phyloP scores from a whole-genome alignment of 2,888 invertebrate genomes.

The Tetragnatha montana region DNA sequence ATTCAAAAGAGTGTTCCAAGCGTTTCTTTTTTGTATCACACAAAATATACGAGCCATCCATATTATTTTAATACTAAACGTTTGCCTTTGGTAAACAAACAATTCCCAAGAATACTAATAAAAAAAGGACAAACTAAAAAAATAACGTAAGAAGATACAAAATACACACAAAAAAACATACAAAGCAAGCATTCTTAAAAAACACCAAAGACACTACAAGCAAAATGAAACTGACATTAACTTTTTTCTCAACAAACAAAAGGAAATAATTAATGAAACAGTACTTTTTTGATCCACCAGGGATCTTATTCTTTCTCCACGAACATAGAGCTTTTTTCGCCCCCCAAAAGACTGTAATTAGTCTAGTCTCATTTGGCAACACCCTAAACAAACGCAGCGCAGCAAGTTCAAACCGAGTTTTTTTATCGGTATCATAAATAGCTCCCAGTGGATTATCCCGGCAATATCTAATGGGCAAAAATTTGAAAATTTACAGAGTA shows the following conservation, averaged over 20 bases:
- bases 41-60: too few species aligned
- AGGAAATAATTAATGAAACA: constrained; percentile 64
- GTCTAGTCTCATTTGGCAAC: constrained; percentile 51
- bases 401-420: constrained; percentile 11
- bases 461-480: constrained; percentile 37
- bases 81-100: too few species aligned
- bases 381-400: constrained; percentile 13
- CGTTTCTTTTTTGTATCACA: too few species aligned
- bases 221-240: constrained; percentile 49
- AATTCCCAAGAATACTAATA: not conserved
- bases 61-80: too few species aligned
- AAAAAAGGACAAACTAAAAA: not conserved
- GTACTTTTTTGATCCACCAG: constrained; percentile 57
- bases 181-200: not conserved
- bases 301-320: constrained; percentile 33
- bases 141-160: not conserved
- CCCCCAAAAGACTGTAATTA: constrained; percentile 31
- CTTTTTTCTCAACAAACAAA: constrained; percentile 35
- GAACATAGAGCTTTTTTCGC: not conserved
- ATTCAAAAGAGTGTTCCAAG: too few species aligned
- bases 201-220: not conserved
- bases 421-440: constrained; percentile 28
- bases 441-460: constrained; percentile 45
- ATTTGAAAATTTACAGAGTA: constrained; percentile 39
- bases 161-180: not conserved